Conservation (phyloP, 2,888 invertebrate genomes). For the Galeopsomyia nigrocyanea region DNA sequence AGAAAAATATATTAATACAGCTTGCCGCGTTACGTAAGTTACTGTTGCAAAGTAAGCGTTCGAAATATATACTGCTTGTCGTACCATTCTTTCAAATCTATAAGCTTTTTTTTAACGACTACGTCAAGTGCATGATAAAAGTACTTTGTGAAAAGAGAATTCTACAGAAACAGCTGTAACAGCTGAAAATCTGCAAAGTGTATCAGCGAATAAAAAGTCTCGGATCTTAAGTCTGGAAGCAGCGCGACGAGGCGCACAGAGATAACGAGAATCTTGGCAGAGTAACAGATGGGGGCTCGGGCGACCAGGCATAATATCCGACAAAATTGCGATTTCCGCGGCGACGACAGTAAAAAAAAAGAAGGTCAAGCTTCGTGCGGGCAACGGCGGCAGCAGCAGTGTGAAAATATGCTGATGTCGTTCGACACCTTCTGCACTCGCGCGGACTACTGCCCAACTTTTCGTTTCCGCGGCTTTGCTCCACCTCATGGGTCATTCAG, state of each 20-base stretch:
- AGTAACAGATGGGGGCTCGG: slow-evolving; percentile 18
- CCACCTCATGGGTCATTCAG: no score
- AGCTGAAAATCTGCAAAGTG: no score
- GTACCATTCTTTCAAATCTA: no score
- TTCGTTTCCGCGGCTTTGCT: no score
- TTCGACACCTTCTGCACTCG: neutral
- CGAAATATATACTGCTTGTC: no score
- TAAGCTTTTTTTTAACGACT: no score
- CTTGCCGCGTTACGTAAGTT: slow-evolving; percentile 1
- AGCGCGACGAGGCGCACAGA: neutral
- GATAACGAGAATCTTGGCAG: neutral
- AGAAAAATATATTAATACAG: neutral
- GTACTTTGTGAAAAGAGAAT: no score
- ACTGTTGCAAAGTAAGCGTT: neutral
- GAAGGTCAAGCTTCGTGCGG: slow-evolving; percentile 9
- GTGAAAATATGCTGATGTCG: slow-evolving; percentile 33
- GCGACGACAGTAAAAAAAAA: neutral
- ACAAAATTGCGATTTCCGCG: slow-evolving; percentile 21
- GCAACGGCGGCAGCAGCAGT: neutral
- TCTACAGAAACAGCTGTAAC: no score
- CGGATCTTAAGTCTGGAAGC: no score
- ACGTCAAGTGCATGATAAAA: no score
- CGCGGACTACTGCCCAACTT: no score
- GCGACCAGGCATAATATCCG: slow-evolving; percentile 11
- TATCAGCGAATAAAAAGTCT: no score